These are phyloP conservation scores for Myotis pilosus DNA, from an alignment of 2,797 vertebrate genomes.

Conservation along the genomic window DNA sequence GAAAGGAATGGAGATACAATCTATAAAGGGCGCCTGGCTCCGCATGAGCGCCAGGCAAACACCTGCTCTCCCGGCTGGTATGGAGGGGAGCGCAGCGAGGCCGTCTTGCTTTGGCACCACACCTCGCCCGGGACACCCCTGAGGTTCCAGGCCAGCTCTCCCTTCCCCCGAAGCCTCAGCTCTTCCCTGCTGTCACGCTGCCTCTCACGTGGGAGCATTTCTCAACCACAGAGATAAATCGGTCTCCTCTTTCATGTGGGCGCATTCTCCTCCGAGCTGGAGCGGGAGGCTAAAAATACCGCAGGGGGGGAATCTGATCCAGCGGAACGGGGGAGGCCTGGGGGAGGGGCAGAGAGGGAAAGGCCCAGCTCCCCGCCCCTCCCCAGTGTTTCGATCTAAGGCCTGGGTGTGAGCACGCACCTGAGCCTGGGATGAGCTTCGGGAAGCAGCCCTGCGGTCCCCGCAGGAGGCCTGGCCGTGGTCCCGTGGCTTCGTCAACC, in stretches of 20 bases:
- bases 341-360: not conserved
- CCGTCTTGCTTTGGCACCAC: not conserved
- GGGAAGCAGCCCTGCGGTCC: not conserved
- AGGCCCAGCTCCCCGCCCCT: not conserved
- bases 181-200: not conserved
- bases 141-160: not conserved
- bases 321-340: not conserved
- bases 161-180: not conserved
- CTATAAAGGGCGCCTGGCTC: not conserved
- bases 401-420: not conserved
- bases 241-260: conserved; percentile 5
- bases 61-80: not conserved
- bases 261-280: not conserved
- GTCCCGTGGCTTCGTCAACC: not conserved
- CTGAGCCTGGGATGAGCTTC: not conserved
- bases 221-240: conserved; percentile 26
- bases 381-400: not conserved
- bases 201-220: not conserved
- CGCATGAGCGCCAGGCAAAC: rapidly evolving
- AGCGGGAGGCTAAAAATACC: conserved; percentile 34
- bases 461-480: rapidly evolving
- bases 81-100: not conserved
- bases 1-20: not conserved
- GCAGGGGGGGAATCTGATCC: not conserved
- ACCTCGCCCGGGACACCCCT: not conserved